A percentile compares a stretch with the other conserved stretches of the same genome.
These are phyloP conservation scores for Pinctada fucata DNA, from an alignment of 2,888 invertebrate species.

Conservation along the genomic window DNA sequence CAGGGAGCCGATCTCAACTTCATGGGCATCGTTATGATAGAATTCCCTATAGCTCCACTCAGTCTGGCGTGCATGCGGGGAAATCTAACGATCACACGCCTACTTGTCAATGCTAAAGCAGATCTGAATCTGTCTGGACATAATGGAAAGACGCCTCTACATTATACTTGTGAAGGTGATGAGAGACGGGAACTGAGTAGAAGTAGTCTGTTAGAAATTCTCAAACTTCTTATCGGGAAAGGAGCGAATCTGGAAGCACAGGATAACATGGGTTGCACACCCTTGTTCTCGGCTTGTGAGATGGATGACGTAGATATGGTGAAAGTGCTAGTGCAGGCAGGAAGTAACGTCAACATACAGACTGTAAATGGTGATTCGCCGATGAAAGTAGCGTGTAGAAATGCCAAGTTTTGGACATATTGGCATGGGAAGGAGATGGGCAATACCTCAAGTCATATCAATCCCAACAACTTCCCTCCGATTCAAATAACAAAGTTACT, in stretches of 20 bases:
- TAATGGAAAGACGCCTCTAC: constrained; percentile 64
- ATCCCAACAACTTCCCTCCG: constrained; percentile 63
- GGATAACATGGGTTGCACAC: constrained; percentile 65
- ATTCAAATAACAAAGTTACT: constrained; percentile 64
- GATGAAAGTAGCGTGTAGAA: constrained; percentile 65
- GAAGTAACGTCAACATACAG: constrained; percentile 63
- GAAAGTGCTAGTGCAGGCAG: constrained; percentile 55
- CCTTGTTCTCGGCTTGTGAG: constrained; percentile 64
- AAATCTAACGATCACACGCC: constrained; percentile 49
- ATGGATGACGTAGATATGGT: constrained; percentile 63
- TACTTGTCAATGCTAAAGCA: constrained; percentile 53
- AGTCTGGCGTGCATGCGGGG: constrained; percentile 59
- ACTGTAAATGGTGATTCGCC: constrained; percentile 65
- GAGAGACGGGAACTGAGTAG: constrained; percentile 53
- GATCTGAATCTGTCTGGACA: constrained; percentile 53
- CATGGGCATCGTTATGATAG: constrained; percentile 16
- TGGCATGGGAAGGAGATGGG: constrained; percentile 58
- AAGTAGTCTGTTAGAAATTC: constrained; percentile 52
- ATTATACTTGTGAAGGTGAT: constrained; percentile 60
- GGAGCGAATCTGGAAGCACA: constrained; percentile 58
- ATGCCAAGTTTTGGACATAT: constrained; percentile 70
- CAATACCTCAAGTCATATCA: constrained; percentile 36
- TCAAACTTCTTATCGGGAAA: constrained; percentile 53
- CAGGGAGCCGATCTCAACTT: constrained; percentile 41
- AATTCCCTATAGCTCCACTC: constrained; percentile 46